Evolutionary conservation across 1,140 invertebrate genomes (phyloP).

Genomic region (Brachionus angularis): DNA sequence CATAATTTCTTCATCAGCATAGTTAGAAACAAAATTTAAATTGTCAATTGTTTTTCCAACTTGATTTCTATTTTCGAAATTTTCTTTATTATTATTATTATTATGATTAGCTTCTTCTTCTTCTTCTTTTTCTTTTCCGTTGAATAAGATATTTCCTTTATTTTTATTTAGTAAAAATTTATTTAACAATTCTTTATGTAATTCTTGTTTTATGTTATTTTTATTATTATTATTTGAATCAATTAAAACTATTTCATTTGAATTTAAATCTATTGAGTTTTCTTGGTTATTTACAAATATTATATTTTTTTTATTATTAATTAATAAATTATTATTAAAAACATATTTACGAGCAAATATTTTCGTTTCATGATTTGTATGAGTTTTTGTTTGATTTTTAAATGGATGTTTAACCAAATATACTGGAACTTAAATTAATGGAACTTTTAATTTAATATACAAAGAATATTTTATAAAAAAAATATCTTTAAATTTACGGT

Average conservation of each 20-base stretch:
- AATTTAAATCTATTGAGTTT: too few relatives aligned
- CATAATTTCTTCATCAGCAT: too few relatives aligned
- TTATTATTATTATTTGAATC: too few relatives aligned
- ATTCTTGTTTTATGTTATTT: slow-evolving; percentile 23
- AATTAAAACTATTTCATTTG: too few relatives aligned
- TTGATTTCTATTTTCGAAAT: too few relatives aligned
- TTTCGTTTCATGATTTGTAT: too few relatives aligned
- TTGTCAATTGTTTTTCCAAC: too few relatives aligned
- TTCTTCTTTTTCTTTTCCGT: background rate
- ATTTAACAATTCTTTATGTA: slow-evolving; percentile 17
- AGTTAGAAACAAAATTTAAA: too few relatives aligned
- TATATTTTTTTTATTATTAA: too few relatives aligned
- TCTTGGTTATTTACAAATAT: too few relatives aligned
- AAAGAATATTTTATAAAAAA: background rate
- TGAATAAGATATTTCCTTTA: background rate
- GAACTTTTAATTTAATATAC: background rate
- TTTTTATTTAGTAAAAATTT: slow-evolving; percentile 1
- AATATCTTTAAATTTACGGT: background rate
- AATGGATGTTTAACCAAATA: slow-evolving; percentile 39
- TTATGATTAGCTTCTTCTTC: background rate
- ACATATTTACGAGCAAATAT: too few relatives aligned
- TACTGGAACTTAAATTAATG: slow-evolving; percentile 17
- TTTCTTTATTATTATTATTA: background rate
- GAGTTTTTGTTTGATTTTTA: background rate
- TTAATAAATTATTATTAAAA: too few relatives aligned